Evolutionary conservation across 1,140 invertebrate genomes (phyloP).

Genomic region (Drosophila oshimai): DNA sequence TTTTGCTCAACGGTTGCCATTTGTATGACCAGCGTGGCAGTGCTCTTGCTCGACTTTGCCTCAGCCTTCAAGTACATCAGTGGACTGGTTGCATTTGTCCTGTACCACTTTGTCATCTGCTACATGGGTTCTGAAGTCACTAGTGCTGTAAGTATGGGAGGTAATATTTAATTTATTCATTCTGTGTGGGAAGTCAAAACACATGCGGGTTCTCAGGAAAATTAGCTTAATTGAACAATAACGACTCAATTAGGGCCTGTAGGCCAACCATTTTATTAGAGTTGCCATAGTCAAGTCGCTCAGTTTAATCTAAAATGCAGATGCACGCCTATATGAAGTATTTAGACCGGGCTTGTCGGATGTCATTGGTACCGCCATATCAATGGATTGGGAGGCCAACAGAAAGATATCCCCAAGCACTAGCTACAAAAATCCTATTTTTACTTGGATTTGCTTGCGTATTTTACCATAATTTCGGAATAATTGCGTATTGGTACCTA

Average conservation of each 20-base stretch:
- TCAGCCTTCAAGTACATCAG: conserved; percentile 48
- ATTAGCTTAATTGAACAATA: not conserved
- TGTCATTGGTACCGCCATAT: not conserved
- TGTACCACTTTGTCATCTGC: conserved; percentile 52
- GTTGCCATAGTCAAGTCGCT: not conserved
- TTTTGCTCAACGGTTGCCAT: conserved; percentile 62
- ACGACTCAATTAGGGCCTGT: not conserved
- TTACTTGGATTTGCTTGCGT: not conserved
- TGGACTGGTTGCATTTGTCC: conserved; percentile 46
- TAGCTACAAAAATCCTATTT: not conserved
- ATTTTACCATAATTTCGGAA: not conserved
- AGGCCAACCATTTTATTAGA: conserved; percentile 20
- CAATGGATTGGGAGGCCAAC: not conserved
- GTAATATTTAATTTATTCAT: not conserved
- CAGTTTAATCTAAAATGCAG: not conserved
- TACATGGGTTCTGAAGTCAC: conserved; percentile 49
- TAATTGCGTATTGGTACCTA: not conserved
- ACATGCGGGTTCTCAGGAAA: conserved; percentile 1
- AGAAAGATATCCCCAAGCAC: not conserved
- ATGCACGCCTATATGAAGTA: not conserved
- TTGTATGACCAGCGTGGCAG: conserved; percentile 62
- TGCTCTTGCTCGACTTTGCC: conserved; percentile 53
- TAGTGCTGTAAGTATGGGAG: conserved; percentile 22
- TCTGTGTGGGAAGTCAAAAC: not conserved
- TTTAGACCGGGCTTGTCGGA: not conserved